These are phyloP conservation scores for Gadopsis marmoratus DNA, from an alignment of 2,797 vertebrate species.

Conservation along the genomic window DNA sequence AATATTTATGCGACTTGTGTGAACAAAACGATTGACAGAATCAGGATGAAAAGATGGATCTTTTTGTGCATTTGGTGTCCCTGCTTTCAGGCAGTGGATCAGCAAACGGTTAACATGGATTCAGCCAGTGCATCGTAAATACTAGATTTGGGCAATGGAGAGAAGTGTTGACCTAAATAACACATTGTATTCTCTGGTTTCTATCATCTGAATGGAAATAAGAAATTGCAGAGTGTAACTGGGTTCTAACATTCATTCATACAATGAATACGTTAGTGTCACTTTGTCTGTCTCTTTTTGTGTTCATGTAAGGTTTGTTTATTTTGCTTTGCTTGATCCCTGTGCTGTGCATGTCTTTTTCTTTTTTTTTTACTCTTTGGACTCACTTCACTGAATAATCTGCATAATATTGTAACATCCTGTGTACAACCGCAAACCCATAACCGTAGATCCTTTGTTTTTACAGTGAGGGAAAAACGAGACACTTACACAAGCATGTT, in stretches of 20 bases:
- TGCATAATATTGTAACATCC: slow-evolving; percentile 78
- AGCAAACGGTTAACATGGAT: slow-evolving; percentile 42
- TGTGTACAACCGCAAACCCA: slow-evolving; percentile 76
- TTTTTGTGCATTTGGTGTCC: neutral
- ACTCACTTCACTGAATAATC: slow-evolving; percentile 90
- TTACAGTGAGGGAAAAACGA: slow-evolving; percentile 89
- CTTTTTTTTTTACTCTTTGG: slow-evolving; percentile 74
- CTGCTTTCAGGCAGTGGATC: slow-evolving; percentile 7
- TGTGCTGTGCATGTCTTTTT: neutral
- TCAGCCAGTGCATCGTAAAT: slow-evolving; percentile 17
- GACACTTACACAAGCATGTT: slow-evolving; percentile 90
- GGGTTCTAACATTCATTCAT: neutral
- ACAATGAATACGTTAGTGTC: neutral
- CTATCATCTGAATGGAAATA: slow-evolving; percentile 3
- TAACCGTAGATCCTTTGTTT: slow-evolving; percentile 85
- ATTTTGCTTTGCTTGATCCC: neutral
- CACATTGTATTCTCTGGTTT: slow-evolving; percentile 5
- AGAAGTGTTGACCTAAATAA: slow-evolving; percentile 29
- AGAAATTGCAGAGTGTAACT: neutral
- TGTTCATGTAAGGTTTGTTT: neutral
- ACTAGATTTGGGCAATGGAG: slow-evolving; percentile 16
- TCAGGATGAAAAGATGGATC: neutral
- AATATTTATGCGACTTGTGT: slow-evolving; percentile 18
- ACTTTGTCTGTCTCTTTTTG: neutral
- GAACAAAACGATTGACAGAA: slow-evolving; percentile 27